Base-by-base conservation (phyloP, 2,113 vertebrate species). In the Laticauda laticaudata region DNA sequence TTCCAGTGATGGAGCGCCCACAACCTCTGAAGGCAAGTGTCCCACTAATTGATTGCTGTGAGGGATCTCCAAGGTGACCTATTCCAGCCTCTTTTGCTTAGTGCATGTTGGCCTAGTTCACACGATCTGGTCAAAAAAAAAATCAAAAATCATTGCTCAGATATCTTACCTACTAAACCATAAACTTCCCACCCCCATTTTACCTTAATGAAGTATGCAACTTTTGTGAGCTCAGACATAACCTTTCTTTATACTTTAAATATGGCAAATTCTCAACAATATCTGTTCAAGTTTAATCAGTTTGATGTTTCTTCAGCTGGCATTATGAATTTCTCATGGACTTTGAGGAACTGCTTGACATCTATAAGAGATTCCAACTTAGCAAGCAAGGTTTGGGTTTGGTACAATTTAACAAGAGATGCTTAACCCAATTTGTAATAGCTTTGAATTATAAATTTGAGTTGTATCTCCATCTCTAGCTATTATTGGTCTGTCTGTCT, bases 401-500 rank as follows among this genome's bases (percentile, higher is more conserved):
- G 91, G 39, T 55, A 0, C n/a, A 1, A 94, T 90, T 93, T 12
- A 93, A 86, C 94, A 26, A 54, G 85, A 61, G 92, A 39, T 91
- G 95, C 96, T 97, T 94, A 90, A 95, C 95, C 92, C 94, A 93
- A 69, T 95, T 96, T 95, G 88, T 90, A 29, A 39, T 51, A 87
- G 92, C 14, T 39, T 34, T 94, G 95, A 94, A 91, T 95, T 96
- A 95, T 94, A 91, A 96, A 94, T 87, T 92, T 26, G 0, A 54
- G 94, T 96, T 54, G 0, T 64, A 64, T 29, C 24, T 11, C 10
- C 14, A 34, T 69, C 2, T 69, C 29, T 34, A 69, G 29, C 29
- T 69, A 15, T 69, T 69, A 5, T 69, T 4, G n/a, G 2, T 69
- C 61, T 69, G 11, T 14, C 61, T 29, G 4, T 64, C 14, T 69